phyloP scores from a whole-genome alignment of 2,113 vertebrate species.

The Trematocara variabile region DNA sequence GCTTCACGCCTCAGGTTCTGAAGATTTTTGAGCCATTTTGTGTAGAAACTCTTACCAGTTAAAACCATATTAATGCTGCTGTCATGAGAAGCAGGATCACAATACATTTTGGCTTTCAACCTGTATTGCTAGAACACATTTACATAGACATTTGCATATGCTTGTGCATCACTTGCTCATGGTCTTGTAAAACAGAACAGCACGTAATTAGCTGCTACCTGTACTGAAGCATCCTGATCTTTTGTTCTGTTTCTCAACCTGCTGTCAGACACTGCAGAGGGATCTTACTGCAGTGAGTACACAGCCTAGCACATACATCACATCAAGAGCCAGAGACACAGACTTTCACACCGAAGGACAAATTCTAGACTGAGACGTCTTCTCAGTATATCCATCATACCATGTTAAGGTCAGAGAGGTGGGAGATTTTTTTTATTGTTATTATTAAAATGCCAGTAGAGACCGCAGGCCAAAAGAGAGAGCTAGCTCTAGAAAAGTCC shows the following conservation, averaged over 20 bases:
- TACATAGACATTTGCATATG: background rate
- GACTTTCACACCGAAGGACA: background rate
- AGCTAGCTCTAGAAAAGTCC: background rate
- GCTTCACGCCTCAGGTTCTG: background rate
- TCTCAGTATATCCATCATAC: background rate
- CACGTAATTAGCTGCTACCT: conserved; percentile 15
- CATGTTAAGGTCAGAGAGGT: background rate
- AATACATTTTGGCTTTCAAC: conserved; percentile 7
- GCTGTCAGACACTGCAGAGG: background rate
- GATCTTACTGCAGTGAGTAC: background rate
- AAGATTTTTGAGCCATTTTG: background rate
- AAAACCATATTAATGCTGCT: background rate
- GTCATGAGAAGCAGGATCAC: background rate
- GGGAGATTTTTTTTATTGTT: background rate
- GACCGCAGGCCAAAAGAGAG: background rate
- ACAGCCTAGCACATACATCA: background rate
- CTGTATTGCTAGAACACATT: background rate
- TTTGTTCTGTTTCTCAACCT: background rate
- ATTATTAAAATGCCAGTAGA: background rate
- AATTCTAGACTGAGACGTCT: background rate
- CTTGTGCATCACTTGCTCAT: background rate
- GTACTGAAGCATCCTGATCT: conserved; percentile 29
- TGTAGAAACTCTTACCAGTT: background rate
- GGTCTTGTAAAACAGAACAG: background rate
- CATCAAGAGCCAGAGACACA: background rate